These are phyloP conservation scores for Paracanthobrama guichenoti DNA, from an alignment of 2,113 vertebrate species.

Conservation along the genomic window DNA sequence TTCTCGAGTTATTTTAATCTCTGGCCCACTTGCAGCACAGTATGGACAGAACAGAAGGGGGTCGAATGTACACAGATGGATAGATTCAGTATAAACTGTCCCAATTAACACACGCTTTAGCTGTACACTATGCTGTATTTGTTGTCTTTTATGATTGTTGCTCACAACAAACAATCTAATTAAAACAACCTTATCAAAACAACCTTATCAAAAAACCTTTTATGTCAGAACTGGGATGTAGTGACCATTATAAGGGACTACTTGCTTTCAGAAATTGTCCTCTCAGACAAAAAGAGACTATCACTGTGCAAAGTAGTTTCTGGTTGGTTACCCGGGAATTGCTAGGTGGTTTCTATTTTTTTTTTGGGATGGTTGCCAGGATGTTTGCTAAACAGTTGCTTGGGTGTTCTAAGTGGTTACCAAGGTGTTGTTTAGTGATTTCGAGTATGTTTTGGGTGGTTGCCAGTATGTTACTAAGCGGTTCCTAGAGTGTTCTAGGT, in stretches of 20 bases:
- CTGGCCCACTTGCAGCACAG: constrained; percentile 42
- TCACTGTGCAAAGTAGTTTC: not conserved
- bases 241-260: not conserved
- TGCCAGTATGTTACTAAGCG: too few relatives aligned
- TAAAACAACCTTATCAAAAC: not conserved
- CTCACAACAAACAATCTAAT: not conserved
- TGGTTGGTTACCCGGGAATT: not conserved
- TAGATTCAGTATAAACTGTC: not conserved
- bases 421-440: not conserved
- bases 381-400: too few relatives aligned
- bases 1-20: constrained; percentile 25
- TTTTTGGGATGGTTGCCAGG: too few relatives aligned
- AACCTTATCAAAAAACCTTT: not conserved
- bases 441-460: not conserved
- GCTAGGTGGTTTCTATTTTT: too few relatives aligned
- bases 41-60: constrained; percentile 13
- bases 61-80: not conserved
- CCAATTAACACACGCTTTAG: not conserved
- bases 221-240: not conserved
- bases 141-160: too few relatives aligned
- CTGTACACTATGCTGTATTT: not conserved
- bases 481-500: too few relatives aligned
- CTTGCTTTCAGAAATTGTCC: not conserved
- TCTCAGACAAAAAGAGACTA: not conserved
- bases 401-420: too few relatives aligned